Evolutionary conservation across 2,113 vertebrate species (phyloP).

Genomic region (Collichthys lucidus): DNA sequence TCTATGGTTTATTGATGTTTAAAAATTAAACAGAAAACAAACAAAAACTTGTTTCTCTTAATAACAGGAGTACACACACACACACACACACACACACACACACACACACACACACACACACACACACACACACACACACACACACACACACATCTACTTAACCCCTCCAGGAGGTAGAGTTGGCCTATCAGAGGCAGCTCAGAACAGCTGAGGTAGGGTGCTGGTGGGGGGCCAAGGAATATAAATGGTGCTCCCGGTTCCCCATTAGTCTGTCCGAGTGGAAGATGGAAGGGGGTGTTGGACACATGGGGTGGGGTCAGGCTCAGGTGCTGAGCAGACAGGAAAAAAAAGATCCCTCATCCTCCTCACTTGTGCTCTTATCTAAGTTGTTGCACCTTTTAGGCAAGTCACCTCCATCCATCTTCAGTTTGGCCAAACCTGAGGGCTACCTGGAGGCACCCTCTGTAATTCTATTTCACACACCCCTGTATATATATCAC

Average conservation of each 20-base stretch:
- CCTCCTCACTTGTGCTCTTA: slow-evolving; percentile 48
- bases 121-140: not conserved
- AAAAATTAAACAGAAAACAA: not conserved
- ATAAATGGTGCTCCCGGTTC: slow-evolving; percentile 60
- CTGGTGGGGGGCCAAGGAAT: slow-evolving; percentile 56
- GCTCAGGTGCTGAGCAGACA: slow-evolving; percentile 71
- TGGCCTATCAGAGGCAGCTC: slow-evolving; percentile 21
- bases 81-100: not conserved
- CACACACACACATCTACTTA: slow-evolving; percentile 21
- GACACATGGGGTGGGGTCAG: slow-evolving; percentile 62
- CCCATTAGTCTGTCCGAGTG: slow-evolving; percentile 72
- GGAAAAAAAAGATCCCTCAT: slow-evolving; percentile 28
- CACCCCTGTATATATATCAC: slow-evolving; percentile 15
- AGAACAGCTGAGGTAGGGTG: slow-evolving; percentile 55
- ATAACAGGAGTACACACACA: slow-evolving; percentile 11
- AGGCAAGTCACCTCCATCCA: slow-evolving; percentile 56
- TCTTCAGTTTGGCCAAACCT: slow-evolving; percentile 56
- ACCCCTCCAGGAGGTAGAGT: slow-evolving; percentile 35
- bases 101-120: not conserved
- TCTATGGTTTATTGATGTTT: not conserved
- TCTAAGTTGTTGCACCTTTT: slow-evolving; percentile 62
- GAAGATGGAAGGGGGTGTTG: slow-evolving; percentile 48
- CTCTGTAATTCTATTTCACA: slow-evolving; percentile 50
- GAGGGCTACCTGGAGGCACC: slow-evolving; percentile 54
- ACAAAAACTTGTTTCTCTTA: not conserved